Evolutionary conservation across 1,140 invertebrate genomes (phyloP).

Genomic region (Rhyzopertha dominica): DNA sequence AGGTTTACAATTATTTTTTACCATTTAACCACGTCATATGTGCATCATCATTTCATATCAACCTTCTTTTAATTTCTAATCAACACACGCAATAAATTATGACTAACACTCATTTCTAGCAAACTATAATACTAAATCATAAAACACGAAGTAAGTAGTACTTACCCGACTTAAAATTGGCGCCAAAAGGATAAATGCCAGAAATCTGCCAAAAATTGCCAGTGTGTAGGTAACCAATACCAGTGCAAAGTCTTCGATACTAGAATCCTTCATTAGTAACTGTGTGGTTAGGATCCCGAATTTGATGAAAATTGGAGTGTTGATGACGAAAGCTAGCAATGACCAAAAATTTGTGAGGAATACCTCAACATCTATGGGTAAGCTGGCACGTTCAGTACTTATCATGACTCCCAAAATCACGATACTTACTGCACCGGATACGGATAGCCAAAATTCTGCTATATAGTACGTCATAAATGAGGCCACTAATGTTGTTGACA

Average conservation of each 20-base stretch:
- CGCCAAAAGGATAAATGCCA: constrained; percentile 6
- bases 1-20: too few relatives aligned
- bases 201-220: constrained; percentile 2
- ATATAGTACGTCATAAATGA: constrained; percentile 9
- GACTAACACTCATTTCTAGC: too few relatives aligned
- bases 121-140: too few relatives aligned
- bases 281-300: not conserved
- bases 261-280: not conserved
- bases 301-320: not conserved
- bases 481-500: constrained; percentile 6
- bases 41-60: too few relatives aligned
- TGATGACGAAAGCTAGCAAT: constrained; percentile 7
- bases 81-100: too few relatives aligned
- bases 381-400: constrained; percentile 4
- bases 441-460: not conserved
- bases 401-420: constrained; percentile 13
- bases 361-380: constrained; percentile 6
- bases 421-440: constrained; percentile 3
- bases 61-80: too few relatives aligned
- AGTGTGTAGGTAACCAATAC: constrained; percentile 10
- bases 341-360: constrained; percentile 14
- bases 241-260: not conserved
- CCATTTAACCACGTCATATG: too few relatives aligned
- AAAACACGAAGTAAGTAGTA: too few relatives aligned
- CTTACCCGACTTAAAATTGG: constrained; percentile 1